Percentiles rank a stretch among this genome's conserved stretches.
phyloP scores from a whole-genome alignment of 2,113 vertebrate species.

The Origma solitaria region DNA sequence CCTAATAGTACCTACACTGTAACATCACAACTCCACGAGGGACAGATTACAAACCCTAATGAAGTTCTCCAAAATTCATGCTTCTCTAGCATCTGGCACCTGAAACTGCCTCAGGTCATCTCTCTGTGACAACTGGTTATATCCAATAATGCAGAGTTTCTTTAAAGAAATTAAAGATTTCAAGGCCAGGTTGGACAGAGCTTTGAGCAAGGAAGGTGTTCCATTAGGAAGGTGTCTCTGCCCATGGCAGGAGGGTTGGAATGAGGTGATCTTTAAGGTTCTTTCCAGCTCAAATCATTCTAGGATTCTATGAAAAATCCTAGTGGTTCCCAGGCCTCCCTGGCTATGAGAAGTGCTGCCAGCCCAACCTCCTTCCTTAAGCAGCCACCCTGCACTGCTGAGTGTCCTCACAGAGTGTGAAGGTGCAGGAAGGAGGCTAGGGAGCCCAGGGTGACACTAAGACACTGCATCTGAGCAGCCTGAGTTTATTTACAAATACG shows the following conservation, averaged over 20 bases:
- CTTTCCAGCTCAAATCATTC: neutral
- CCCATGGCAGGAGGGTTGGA: neutral
- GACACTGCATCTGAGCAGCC: neutral
- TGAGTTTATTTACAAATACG: neutral
- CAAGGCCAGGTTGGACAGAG: neutral
- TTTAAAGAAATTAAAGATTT: neutral
- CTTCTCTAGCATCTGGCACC: neutral
- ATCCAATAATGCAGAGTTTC: neutral
- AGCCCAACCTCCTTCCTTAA: neutral
- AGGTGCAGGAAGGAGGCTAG: fast-evolving
- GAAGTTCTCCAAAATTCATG: neutral
- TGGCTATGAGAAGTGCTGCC: neutral
- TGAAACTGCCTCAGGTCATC: neutral
- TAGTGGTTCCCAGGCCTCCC: no score
- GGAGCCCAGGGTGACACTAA: neutral
- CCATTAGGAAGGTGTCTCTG: neutral
- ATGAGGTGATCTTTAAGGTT: neutral
- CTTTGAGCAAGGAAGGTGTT: neutral
- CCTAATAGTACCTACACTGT: neutral
- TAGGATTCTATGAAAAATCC: neutral
- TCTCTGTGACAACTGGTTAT: neutral
- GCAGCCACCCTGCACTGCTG: neutral
- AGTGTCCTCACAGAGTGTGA: neutral
- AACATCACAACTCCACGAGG: neutral
- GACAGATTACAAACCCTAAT: neutral